Conservation (phyloP, 2,888 invertebrate species). For the Teleiodes luculella region DNA sequence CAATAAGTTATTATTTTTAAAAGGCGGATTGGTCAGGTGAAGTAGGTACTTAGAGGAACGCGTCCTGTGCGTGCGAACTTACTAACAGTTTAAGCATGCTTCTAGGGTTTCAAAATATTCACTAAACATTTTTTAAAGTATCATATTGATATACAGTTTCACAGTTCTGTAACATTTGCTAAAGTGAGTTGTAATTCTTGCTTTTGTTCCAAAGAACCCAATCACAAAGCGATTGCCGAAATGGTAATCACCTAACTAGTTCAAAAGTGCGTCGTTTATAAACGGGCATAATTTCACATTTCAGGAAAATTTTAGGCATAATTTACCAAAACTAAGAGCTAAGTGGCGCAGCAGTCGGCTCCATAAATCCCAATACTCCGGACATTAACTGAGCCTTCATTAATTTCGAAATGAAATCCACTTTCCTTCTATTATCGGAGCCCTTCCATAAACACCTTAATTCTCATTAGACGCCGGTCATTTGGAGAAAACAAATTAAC, state of each 20-base stretch:
- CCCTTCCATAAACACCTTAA: constrained; percentile 69
- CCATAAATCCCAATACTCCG: constrained; percentile 47
- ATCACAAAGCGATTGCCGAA: background rate
- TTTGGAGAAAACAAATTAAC: constrained; percentile 71
- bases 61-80: too few relatives aligned
- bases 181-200: background rate
- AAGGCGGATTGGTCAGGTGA: too few relatives aligned
- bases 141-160: too few relatives aligned
- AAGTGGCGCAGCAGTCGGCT: constrained; percentile 16
- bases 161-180: too few relatives aligned
- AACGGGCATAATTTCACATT: constrained; percentile 11
- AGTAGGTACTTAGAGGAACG: too few relatives aligned
- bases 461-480: constrained; percentile 65
- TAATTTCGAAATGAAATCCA: constrained; percentile 62
- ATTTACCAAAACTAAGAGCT: constrained; percentile 13
- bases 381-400: constrained; percentile 50
- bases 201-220: background rate
- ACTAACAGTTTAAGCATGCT: too few relatives aligned
- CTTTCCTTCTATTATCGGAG: constrained; percentile 51
- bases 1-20: too few relatives aligned
- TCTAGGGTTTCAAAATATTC: background rate
- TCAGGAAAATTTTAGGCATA: constrained; percentile 14
- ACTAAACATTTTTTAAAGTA: too few relatives aligned
- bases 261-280: constrained; percentile 15
- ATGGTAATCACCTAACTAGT: constrained; percentile 11